Evolutionary conservation across 2,888 invertebrate species (phyloP), one percentile per base, ranked within the genome.

Genomic region (Epinotia bilunana): DNA sequence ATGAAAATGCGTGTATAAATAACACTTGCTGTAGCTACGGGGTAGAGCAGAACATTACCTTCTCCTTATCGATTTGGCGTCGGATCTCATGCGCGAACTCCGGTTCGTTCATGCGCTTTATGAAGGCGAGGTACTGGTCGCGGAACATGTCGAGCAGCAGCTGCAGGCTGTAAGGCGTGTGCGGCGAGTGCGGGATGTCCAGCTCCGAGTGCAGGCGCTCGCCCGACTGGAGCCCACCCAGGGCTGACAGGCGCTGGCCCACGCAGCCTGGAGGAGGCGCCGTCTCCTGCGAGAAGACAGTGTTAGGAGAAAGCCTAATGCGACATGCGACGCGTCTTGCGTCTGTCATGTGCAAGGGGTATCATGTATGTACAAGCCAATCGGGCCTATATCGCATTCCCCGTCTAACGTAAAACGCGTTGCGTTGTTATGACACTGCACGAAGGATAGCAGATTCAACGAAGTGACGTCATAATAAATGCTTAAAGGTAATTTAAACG

Each of bases 241-340:
- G 93, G 62, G 97, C 96, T 4, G 98, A 97, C 76, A 98, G 92
- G 81, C 98, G 98, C 88, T 98, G 98, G 90, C 98, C 98, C 76
- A 98, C 97, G 87, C 98, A 98, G 72, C 98, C 98, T 12, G 98
- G 98, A 64, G 98, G 98, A 46, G 98, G 97, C 57, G 97, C 97
- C 78, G 97, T 94, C 88, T 91, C 92, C 93, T 93, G 83, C 39
- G n/a, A 63, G 6, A 28, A 33, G 7, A 46, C n/a, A n/a, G 3
- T 6, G 53, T n/a, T 16, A 6, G 1, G 16, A 4, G 49, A 49
- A 49, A n/a, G n/a, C n/a, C n/a, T 49, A 16, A 16, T 4, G 49
- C 49, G 49, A 49, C 4, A 16, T 4, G 49, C 49, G 49, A 49
- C 4, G 16, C 49, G 49, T 49, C 49, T 13, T 13, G 46, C 13